Percentiles rank a stretch among this genome's conserved stretches.
phyloP scores from a whole-genome alignment of 1,140 invertebrate genomes.

The Drosophila rhopaloa region DNA sequence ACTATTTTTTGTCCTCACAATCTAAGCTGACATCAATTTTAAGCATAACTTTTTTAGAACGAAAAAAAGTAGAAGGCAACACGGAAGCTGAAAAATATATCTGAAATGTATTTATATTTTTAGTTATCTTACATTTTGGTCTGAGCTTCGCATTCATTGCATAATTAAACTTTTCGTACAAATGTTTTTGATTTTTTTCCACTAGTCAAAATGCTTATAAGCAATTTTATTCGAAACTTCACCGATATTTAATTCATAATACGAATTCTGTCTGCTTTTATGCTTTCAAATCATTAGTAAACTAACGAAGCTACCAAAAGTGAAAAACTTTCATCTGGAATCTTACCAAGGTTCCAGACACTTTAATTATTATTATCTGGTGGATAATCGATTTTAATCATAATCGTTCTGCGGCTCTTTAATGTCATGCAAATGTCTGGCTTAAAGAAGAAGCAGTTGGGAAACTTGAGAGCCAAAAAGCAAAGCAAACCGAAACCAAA shows the following conservation, averaged over 20 bases:
- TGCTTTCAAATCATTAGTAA: no score
- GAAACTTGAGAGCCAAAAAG: constrained; percentile 20
- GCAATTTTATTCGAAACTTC: no score
- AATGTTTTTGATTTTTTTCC: no score
- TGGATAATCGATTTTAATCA: constrained; percentile 28
- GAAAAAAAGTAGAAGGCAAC: neutral
- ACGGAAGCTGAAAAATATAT: neutral
- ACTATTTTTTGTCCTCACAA: neutral
- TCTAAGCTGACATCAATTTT: neutral
- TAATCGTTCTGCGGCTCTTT: constrained; percentile 26
- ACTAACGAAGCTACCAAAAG: no score
- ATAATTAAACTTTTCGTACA: no score
- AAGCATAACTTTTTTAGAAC: neutral
- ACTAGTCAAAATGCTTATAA: no score
- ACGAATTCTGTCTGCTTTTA: no score
- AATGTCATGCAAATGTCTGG: constrained; percentile 46
- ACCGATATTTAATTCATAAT: no score
- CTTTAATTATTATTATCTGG: constrained; percentile 36
- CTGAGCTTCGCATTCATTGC: no score
- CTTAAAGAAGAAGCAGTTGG: constrained; percentile 12
- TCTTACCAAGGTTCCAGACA: constrained; percentile 25
- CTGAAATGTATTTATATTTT: no score
- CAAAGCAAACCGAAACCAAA: constrained; percentile 21
- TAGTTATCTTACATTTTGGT: no score
- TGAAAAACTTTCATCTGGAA: neutral